Conservation (phyloP, 2,888 invertebrate genomes). For the Chaetogeoica ovagalla region DNA sequence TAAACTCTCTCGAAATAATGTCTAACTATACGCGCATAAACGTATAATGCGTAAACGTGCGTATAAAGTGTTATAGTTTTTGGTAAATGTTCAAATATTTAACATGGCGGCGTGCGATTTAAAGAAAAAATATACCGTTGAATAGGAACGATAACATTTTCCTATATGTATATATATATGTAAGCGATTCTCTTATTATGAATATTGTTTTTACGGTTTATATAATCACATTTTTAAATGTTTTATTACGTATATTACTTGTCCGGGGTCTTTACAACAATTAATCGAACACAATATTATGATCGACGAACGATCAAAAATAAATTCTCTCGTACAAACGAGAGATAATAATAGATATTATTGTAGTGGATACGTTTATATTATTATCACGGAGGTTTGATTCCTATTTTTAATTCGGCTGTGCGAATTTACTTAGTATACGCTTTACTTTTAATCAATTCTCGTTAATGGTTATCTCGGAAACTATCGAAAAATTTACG, state of each 20-base stretch:
- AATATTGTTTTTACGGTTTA: not conserved
- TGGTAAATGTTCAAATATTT: not conserved
- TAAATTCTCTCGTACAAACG: too few species aligned
- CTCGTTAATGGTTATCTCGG: too few species aligned
- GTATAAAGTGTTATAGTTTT: not conserved
- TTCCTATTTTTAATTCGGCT: too few species aligned
- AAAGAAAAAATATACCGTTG: not conserved
- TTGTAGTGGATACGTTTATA: too few species aligned
- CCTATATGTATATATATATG: not conserved
- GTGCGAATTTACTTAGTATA: too few species aligned
- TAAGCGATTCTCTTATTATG: not conserved
- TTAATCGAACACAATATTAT: not conserved
- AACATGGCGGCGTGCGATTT: not conserved
- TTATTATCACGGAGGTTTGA: too few species aligned
- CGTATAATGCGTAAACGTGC: not conserved
- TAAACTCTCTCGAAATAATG: not conserved
- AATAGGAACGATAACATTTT: not conserved
- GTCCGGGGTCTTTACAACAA: not conserved
- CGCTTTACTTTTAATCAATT: too few species aligned
- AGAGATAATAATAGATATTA: too few species aligned
- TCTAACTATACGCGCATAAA: not conserved
- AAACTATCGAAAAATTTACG: too few species aligned
- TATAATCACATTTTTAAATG: not conserved
- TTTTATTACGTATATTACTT: not conserved
- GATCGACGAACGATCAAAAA: too few species aligned